Base-by-base conservation (phyloP, 2,113 vertebrate genomes). In the Misgurnus mizolepis region DNA sequence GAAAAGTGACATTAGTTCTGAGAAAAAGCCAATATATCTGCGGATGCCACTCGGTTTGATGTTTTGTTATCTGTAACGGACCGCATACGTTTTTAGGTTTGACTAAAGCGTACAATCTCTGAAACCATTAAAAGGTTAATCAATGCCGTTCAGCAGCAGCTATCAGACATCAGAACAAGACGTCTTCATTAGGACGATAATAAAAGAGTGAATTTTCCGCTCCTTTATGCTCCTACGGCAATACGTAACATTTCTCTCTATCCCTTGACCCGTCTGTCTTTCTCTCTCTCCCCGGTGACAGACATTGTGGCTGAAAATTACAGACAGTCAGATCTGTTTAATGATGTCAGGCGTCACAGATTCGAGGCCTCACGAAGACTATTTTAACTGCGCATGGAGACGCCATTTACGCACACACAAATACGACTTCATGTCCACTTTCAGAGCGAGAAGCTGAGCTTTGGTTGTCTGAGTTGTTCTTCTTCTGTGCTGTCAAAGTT, bases 261-360 rank as follows among this genome's bases (percentile, higher is more conserved):
- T 55, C 67, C 61, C 78, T 65, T 72, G 70, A 71, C 71, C 79
- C 64, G 40, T 22, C 39, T 73, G 17, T 74, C 78, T 80, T 45
- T 80, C 78, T 73, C 62, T 64, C 14, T 67, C 62, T 79, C 76
- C 79, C 78, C 79, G 71, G 70, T 85, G 83, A 85, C 78, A 84
- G 80, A 78, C 79, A 71, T 78, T 80, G 76, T 80, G 82, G 73
- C 80, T 83, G 77, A 84, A 86, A 86, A 86, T 86, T 86, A 87
- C 82, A 87, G 82, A 83, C 86, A 82, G 74, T 67, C 81, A 83
- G 81, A 87, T 83, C 81, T 50, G 43, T 86, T 86, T 86, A 87
- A 84, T 83, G 84, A 84, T 86, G 83, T 86, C 84, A 75, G 86
- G 84, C 79, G 82, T 87, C 84, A 82, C 64, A 84, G 82, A 83